These are phyloP conservation scores for Macroglossus sobrinus DNA, from an alignment of 2,113 vertebrate species.

Conservation along the genomic window DNA sequence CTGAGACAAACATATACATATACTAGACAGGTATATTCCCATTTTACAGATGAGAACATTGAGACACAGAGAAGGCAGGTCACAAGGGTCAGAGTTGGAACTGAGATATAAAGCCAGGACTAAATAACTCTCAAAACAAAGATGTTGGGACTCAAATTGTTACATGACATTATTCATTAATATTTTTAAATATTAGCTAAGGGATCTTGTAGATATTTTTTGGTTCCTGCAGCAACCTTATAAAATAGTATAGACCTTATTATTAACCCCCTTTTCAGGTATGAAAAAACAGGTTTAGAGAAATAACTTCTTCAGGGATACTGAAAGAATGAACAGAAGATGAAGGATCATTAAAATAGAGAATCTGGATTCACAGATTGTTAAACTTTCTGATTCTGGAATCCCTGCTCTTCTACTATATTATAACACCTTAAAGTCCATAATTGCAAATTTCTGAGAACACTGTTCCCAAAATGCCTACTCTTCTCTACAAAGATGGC, in stretches of 20 bases:
- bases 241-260: background rate
- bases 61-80: background rate
- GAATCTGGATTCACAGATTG: background rate
- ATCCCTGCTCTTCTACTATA: background rate
- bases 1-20: background rate
- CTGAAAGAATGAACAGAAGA: background rate
- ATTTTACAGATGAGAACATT: conserved; percentile 14
- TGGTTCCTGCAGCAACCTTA: background rate
- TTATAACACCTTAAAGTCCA: background rate
- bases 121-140: background rate
- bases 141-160: background rate
- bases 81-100: background rate
- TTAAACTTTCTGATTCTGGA: background rate
- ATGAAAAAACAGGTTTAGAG: background rate
- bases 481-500: background rate
- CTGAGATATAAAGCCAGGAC: background rate
- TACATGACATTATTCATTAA: background rate
- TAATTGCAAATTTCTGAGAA: background rate
- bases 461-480: background rate
- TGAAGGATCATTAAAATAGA: background rate
- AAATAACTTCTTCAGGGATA: background rate
- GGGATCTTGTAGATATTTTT: background rate
- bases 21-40: background rate
- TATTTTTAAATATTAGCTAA: background rate
- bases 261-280: background rate